phyloP scores from a whole-genome alignment of 2,888 invertebrate genomes.

The Germaria angustata region DNA sequence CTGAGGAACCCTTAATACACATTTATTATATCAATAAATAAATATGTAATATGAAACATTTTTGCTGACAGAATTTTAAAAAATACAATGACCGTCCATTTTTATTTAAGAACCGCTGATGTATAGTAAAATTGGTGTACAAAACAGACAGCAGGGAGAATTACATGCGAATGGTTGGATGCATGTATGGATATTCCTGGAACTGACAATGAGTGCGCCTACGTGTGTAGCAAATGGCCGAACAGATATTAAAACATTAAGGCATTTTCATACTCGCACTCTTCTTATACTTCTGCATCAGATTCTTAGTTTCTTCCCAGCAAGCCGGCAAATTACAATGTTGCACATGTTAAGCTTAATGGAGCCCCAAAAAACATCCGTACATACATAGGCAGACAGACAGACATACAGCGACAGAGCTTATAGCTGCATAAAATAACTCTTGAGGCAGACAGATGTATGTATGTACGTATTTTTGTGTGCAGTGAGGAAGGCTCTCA shows the following conservation, averaged over 20 bases:
- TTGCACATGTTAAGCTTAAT: slow-evolving; percentile 67
- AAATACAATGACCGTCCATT: too few species aligned
- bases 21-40: too few species aligned
- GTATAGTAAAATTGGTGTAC: neutral
- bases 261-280: slow-evolving; percentile 18
- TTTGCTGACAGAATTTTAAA: too few species aligned
- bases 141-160: slow-evolving; percentile 12
- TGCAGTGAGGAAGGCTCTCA: neutral
- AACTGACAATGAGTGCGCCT: slow-evolving; percentile 68
- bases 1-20: too few species aligned
- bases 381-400: neutral
- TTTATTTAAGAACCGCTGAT: slow-evolving; percentile 25
- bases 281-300: slow-evolving; percentile 9
- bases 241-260: slow-evolving; percentile 54
- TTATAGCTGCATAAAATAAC: slow-evolving; percentile 29
- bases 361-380: slow-evolving; percentile 53
- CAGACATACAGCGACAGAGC: slow-evolving; percentile 26
- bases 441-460: slow-evolving; percentile 29
- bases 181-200: slow-evolving; percentile 61
- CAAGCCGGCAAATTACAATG: slow-evolving; percentile 66
- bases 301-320: slow-evolving; percentile 26
- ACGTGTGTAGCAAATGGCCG: slow-evolving; percentile 65
- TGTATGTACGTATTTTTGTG: neutral
- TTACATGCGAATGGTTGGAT: slow-evolving; percentile 2
- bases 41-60: too few species aligned